These are phyloP conservation scores for Characodon lateralis DNA, from an alignment of 2,797 vertebrate genomes.

Conservation along the genomic window DNA sequence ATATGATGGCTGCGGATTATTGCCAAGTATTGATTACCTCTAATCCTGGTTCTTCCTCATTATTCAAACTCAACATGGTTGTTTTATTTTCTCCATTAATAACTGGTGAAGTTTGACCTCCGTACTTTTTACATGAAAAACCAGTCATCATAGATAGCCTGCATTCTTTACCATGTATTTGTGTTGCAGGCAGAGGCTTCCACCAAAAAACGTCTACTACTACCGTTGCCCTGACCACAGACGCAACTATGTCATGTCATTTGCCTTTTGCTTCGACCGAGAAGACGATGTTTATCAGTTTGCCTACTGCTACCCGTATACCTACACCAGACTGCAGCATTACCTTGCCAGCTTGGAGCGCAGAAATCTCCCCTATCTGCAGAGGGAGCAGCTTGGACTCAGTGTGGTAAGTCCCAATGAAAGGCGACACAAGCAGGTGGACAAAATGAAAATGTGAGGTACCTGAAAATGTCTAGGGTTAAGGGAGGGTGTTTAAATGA, in stretches of 20 bases:
- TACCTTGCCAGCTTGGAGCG: constrained; percentile 91
- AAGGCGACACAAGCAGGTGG: background rate
- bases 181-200: constrained; percentile 91
- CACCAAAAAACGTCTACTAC: constrained; percentile 97
- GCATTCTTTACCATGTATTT: constrained; percentile 20
- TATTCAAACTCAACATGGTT: background rate
- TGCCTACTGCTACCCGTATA: constrained; percentile 98
- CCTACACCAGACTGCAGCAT: constrained; percentile 95
- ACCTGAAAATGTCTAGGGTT: constrained; percentile 12
- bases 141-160: background rate
- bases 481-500: constrained; percentile 24
- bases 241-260: constrained; percentile 98
- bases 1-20: too few species aligned
- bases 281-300: constrained; percentile 96
- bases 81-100: background rate
- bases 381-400: constrained; percentile 90
- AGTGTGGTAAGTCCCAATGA: constrained; percentile 88
- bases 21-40: background rate
- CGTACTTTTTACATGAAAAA: constrained; percentile 5
- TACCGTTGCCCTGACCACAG: constrained; percentile 96
- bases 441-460: background rate
- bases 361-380: constrained; percentile 91
- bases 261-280: constrained; percentile 96
- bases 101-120: background rate
- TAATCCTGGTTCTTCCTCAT: background rate